These are phyloP conservation scores for Caligus rogercresseyi DNA, from an alignment of 1,140 invertebrate species.

Conservation along the genomic window DNA sequence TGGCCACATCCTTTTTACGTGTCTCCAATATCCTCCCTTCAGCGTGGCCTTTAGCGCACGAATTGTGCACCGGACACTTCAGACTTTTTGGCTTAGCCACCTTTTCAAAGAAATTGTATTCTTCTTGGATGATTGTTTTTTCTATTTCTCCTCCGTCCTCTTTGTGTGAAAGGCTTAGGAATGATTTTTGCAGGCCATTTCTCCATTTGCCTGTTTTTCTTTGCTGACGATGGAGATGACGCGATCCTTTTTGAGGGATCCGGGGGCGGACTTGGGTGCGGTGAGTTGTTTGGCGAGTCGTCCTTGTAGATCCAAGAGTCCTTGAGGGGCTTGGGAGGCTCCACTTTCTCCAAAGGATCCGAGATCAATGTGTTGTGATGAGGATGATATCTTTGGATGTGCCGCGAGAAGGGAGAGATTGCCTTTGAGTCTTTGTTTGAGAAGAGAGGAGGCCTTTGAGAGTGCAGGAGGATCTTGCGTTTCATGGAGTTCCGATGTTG, in stretches of 20 bases:
- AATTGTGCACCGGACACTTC: conserved; percentile 1
- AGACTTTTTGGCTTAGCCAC: not conserved
- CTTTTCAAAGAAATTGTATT: not conserved
- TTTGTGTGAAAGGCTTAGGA: not conserved
- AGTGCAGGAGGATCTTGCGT: not conserved
- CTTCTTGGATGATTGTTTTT: not conserved
- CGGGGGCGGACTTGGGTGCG: no score
- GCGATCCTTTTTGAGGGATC: not conserved
- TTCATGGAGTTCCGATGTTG: not conserved
- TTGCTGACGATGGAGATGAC: not conserved
- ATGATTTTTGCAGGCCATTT: not conserved
- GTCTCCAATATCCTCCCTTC: conserved; percentile 23
- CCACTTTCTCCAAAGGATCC: not conserved
- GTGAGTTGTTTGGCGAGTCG: not conserved
- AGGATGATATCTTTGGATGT: not conserved
- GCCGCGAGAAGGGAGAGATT: not conserved
- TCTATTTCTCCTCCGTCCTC: not conserved
- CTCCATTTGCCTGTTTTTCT: not conserved
- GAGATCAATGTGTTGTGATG: not conserved
- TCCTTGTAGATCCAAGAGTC: not conserved
- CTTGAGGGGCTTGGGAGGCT: not conserved
- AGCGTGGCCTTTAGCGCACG: conserved; percentile 23
- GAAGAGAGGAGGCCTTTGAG: not conserved
- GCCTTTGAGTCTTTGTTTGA: not conserved
- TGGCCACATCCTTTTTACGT: conserved; percentile 15